phyloP scores from a whole-genome alignment of 2,113 vertebrate genomes.

The Microcebus murinus region DNA sequence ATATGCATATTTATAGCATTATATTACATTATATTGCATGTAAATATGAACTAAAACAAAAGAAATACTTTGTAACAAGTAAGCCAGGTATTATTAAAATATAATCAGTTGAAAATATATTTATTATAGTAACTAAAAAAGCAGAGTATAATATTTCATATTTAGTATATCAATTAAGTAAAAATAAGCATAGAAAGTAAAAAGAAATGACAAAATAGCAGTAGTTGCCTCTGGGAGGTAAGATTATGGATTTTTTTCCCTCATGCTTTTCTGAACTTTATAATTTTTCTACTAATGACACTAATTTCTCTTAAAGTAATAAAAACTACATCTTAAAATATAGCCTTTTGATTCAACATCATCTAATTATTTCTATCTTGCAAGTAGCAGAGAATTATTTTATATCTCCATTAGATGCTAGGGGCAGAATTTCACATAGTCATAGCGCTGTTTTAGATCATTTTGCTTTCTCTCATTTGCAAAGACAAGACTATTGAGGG shows the following conservation, averaged over 20 bases:
- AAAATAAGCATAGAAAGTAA: not conserved
- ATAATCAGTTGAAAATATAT: not conserved
- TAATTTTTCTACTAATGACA: not conserved
- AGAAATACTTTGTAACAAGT: not conserved
- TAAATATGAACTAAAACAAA: not conserved
- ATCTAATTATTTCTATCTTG: conserved; percentile 3
- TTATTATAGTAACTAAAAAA: conserved; percentile 26
- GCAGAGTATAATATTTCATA: not conserved
- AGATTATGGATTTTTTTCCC: not conserved
- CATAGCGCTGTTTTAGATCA: not conserved
- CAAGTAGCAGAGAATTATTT: not conserved
- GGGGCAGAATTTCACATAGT: not conserved
- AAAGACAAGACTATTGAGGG: not conserved
- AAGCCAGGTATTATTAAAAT: conserved; percentile 11
- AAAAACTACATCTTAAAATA: not conserved
- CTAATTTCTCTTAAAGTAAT: conserved; percentile 14
- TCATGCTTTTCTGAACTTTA: not conserved
- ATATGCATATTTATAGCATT: no score
- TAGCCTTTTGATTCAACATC: not conserved
- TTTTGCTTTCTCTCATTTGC: not conserved
- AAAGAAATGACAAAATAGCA: not conserved
- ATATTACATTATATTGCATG: no score
- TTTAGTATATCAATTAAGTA: conserved; percentile 5
- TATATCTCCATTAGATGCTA: not conserved
- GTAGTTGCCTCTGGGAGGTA: not conserved